phyloP scores from a whole-genome alignment of 2,888 invertebrate genomes.

The Pterostichus madidus region DNA sequence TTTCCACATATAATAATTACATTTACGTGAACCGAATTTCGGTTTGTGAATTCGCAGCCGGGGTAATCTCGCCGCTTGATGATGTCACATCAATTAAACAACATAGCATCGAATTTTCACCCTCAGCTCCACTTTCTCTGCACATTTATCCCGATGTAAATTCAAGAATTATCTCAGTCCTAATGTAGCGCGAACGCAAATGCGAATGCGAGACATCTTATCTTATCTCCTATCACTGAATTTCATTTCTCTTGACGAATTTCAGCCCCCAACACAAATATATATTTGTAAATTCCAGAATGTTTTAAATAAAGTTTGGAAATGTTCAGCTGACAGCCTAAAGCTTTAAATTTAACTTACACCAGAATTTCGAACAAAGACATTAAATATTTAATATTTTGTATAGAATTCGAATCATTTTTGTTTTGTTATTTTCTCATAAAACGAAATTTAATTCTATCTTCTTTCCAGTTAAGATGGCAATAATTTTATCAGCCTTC shows the following conservation, averaged over 20 bases:
- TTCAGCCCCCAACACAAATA: slow-evolving; percentile 26
- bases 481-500: too few relatives aligned
- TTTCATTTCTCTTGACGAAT: slow-evolving; percentile 34
- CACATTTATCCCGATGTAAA: slow-evolving; percentile 34
- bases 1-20: too few relatives aligned
- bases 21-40: background rate
- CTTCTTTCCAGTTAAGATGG: too few relatives aligned
- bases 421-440: background rate
- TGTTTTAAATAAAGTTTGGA: slow-evolving; percentile 12
- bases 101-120: slow-evolving; percentile 33
- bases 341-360: background rate
- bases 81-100: slow-evolving; percentile 46
- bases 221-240: slow-evolving; percentile 29
- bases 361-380: background rate
- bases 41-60: slow-evolving; percentile 25
- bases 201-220: slow-evolving; percentile 5
- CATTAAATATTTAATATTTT: slow-evolving; percentile 1
- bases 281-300: slow-evolving; percentile 26
- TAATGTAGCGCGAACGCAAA: slow-evolving; percentile 37
- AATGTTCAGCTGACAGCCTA: background rate
- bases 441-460: too few relatives aligned
- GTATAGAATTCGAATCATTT: background rate
- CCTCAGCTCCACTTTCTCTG: slow-evolving; percentile 9
- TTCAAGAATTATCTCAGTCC: slow-evolving; percentile 30
- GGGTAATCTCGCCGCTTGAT: slow-evolving; percentile 20